Conservation (phyloP, 2,797 vertebrate genomes). For the Poecilia velifera region DNA sequence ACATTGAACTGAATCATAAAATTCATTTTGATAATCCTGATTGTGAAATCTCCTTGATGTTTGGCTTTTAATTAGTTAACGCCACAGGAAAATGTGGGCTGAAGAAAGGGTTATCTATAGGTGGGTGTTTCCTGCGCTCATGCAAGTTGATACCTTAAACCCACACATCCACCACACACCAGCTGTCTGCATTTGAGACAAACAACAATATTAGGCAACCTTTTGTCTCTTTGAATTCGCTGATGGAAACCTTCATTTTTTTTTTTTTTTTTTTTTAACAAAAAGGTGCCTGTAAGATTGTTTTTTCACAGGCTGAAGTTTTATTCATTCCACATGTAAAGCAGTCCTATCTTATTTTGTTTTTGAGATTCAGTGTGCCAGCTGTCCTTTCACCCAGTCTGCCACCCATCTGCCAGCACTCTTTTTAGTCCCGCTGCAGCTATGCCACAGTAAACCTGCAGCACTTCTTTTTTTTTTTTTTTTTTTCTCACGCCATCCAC, state of each 20-base stretch:
- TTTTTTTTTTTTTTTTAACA: constrained; percentile 34
- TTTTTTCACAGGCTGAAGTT: constrained; percentile 26
- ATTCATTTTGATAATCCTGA: background rate
- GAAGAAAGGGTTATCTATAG: constrained; percentile 7
- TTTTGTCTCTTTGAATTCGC: constrained; percentile 11
- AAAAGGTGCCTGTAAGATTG: constrained; percentile 30
- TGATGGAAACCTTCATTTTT: constrained; percentile 54
- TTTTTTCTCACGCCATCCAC: constrained; percentile 51
- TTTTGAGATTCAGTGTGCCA: constrained; percentile 46
- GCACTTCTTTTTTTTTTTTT: constrained; percentile 36
- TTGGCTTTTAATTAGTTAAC: background rate
- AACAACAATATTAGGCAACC: constrained; percentile 36
- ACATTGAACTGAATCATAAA: background rate
- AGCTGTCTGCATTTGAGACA: constrained; percentile 53
- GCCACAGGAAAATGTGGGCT: constrained; percentile 5
- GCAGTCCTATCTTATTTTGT: constrained; percentile 21
- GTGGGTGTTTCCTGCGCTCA: constrained; percentile 16
- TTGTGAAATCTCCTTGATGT: background rate
- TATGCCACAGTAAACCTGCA: constrained; percentile 47
- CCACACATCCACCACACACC: constrained; percentile 34
- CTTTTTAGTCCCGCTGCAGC: constrained; percentile 35
- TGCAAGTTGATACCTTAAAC: constrained; percentile 32
- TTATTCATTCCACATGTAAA: constrained; percentile 34
- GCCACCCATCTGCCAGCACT: constrained; percentile 69
- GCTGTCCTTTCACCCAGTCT: constrained; percentile 61